Conservation (phyloP, 2,797 vertebrate genomes). For the Oreochromis grahami region DNA sequence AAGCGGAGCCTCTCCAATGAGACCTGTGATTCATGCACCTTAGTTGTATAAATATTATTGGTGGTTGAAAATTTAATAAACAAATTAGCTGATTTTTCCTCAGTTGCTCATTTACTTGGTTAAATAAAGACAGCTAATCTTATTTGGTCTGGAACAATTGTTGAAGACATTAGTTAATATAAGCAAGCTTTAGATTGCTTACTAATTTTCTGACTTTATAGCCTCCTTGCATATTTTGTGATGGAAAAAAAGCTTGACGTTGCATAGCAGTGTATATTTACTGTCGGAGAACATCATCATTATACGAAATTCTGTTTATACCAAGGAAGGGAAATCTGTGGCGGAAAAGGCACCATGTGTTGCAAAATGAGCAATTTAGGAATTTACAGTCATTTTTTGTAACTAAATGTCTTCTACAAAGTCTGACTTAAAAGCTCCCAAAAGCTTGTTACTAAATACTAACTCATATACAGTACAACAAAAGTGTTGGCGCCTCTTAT, state of each 20-base stretch:
- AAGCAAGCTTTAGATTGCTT: neutral
- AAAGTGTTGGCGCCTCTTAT: rapidly evolving
- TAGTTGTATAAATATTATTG: conserved; percentile 42
- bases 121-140: neutral
- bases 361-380: neutral
- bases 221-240: neutral
- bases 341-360: rapidly evolving
- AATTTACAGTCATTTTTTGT: neutral
- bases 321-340: neutral
- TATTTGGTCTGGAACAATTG: neutral
- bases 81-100: conserved; percentile 1
- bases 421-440: neutral
- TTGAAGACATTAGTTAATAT: neutral
- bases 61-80: conserved; percentile 22
- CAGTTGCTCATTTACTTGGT: neutral
- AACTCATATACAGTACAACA: neutral
- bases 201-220: neutral
- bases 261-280: neutral
- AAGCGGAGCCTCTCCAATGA: neutral
- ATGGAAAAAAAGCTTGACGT: neutral
- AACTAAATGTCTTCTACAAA: neutral
- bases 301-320: rapidly evolving
- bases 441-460: neutral
- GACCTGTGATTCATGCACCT: neutral
- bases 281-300: neutral